Percentiles rank a stretch among this genome's conserved stretches.
Evolutionary conservation across 2,888 invertebrate species (phyloP).

Genomic region (Lasioglossum vierecki): DNA sequence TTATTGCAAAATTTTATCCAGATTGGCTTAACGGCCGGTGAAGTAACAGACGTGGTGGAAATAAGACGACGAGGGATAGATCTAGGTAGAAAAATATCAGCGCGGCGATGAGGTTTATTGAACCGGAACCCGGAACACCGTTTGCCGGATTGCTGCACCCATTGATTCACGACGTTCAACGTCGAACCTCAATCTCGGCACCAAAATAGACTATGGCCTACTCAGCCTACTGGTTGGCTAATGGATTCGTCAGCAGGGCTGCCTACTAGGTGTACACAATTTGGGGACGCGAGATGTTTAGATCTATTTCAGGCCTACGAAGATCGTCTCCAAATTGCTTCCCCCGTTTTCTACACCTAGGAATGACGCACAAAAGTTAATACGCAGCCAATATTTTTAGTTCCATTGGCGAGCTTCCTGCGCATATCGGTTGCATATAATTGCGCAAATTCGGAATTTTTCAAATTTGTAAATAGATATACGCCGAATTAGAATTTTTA

Average conservation of each 20-base stretch:
- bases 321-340: not conserved
- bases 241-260: not conserved
- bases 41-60: not conserved
- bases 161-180: conserved; percentile 4
- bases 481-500: not conserved
- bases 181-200: not conserved
- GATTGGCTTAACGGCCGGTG: not conserved
- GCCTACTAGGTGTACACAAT: not conserved
- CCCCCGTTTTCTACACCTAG: not conserved
- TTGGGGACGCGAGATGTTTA: not conserved
- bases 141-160: not conserved
- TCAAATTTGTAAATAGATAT: not conserved
- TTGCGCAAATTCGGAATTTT: not conserved
- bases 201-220: conserved; percentile 23
- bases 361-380: not conserved
- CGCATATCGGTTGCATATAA: too few relatives aligned
- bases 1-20: not conserved
- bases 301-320: conserved; percentile 8
- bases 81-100: conserved; percentile 11
- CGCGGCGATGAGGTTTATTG: conserved; percentile 4
- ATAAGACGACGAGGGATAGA: not conserved
- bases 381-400: not conserved
- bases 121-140: conserved; percentile 25
- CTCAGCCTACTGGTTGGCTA: conserved; percentile 1
- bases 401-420: not conserved